phyloP scores from a whole-genome alignment of 2,888 invertebrate genomes.

The Ellobium chinense region DNA sequence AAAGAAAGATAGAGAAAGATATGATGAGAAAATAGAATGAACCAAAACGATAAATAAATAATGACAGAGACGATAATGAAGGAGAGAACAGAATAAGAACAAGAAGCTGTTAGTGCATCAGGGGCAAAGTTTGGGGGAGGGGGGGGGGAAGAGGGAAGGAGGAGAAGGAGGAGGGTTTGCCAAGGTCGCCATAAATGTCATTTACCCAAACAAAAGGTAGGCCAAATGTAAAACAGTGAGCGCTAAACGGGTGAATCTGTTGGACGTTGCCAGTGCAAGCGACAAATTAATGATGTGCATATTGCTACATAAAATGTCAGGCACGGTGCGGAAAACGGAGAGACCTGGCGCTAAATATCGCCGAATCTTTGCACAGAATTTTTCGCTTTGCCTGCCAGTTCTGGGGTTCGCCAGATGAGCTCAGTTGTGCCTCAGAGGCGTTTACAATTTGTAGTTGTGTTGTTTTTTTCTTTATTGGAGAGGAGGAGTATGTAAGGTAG shows the following conservation, averaged over 20 bases:
- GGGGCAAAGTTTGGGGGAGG: not conserved
- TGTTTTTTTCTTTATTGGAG: too few relatives aligned
- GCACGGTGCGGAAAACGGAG: not conserved
- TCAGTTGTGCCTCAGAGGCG: too few relatives aligned
- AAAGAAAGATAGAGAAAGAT: not conserved
- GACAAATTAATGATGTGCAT: not conserved
- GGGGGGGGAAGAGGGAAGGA: not conserved
- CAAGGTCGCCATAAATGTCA: too few relatives aligned
- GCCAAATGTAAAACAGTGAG: not conserved
- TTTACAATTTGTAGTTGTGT: too few relatives aligned
- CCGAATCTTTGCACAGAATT: too few relatives aligned
- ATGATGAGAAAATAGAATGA: not conserved
- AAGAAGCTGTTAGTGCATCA: too few relatives aligned
- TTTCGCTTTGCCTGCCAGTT: too few relatives aligned
- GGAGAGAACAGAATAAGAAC: not conserved
- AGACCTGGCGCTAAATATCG: not conserved
- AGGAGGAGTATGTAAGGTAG: too few relatives aligned
- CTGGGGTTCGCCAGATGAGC: too few relatives aligned
- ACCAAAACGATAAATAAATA: not conserved
- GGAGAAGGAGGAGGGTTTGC: not conserved
- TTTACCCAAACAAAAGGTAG: not conserved
- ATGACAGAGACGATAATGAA: not conserved
- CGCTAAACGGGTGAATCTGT: not conserved
- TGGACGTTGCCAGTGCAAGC: not conserved
- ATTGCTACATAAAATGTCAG: not conserved